Base-by-base conservation (phyloP, 1,140 invertebrate genomes). In the Portunus trituberculatus region DNA sequence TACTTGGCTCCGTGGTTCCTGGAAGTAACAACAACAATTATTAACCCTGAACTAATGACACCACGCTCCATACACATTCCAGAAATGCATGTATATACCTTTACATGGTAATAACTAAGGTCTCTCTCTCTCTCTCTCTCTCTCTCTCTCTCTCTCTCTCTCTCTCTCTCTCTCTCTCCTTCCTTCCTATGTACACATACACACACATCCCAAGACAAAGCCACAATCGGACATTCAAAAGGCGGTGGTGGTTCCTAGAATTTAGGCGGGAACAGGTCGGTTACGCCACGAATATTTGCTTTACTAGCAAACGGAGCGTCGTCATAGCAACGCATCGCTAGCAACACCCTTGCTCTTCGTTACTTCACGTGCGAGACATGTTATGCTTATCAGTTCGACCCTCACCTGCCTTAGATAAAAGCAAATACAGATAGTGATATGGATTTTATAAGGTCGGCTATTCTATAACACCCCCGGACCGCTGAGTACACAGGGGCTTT, bases 261-360 rank as follows among this genome's bases (percentile, higher is more conserved):
- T 86, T 93, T 93, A 46, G 76, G 92, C 92, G 92, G 83, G 92
- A 93, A 59, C 83, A 84, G 92, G 92, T 91, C 92, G 92, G 82
- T 87, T 93, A 52, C 52, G 45, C 92, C 83, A 87, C 92, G 83
- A 93, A 93, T n/a, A 91, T 91, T 76, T 39, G 14, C 90, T 82
- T 76, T 12, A 91, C 67, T 76, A 25, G 67, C 67, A 25, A 76
- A 76, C 67, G 67, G 67, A 76, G 67, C 67, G 67, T 76, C 67
- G 67, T 8, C 67, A 76, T 76, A n/a, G 25, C 67, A 76, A 76
- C 67, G 20, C 67, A 76, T 76, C 67, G 67, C 67, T 76, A n/a
- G 4, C 67, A 76, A 76, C 67, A 76, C 67, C 67, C 67, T 76
- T 25, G 67, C 67, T n/a, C 20, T 14, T 59, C 67, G 25, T 7